Conservation (phyloP, 2,888 invertebrate genomes). For the Tineola bisselliella region DNA sequence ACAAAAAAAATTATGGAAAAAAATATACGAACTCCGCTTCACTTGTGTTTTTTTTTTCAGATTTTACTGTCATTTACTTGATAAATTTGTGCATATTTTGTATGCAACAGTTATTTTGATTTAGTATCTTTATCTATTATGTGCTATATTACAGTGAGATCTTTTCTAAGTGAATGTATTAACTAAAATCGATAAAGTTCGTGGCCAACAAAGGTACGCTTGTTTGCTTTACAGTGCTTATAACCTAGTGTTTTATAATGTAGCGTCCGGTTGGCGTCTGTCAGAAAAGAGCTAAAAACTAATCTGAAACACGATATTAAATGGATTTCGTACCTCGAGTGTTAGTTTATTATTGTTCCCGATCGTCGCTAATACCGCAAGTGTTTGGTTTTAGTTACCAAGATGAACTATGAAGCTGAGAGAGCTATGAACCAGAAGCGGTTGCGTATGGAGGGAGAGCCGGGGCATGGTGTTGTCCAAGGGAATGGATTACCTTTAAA, state of each 20-base stretch:
- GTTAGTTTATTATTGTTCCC: background rate
- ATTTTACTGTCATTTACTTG: slow-evolving; percentile 65
- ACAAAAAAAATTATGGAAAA: slow-evolving; percentile 34
- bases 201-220: slow-evolving; percentile 69
- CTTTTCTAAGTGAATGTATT: slow-evolving; percentile 56
- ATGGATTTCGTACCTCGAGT: background rate
- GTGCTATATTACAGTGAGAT: slow-evolving; percentile 49
- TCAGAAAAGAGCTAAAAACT: slow-evolving; percentile 48
- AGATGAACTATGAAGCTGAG: slow-evolving; percentile 66
- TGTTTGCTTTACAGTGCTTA: slow-evolving; percentile 58
- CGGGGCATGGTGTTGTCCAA: slow-evolving; percentile 62
- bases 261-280: slow-evolving; percentile 68
- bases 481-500: slow-evolving; percentile 64
- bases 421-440: slow-evolving; percentile 66
- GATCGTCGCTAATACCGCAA: background rate
- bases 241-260: slow-evolving; percentile 64
- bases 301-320: slow-evolving; percentile 24
- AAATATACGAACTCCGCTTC: slow-evolving; percentile 59
- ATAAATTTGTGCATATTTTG: slow-evolving; percentile 65
- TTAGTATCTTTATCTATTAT: slow-evolving; percentile 55
- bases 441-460: slow-evolving; percentile 64
- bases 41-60: slow-evolving; percentile 66
- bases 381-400: slow-evolving; percentile 39
- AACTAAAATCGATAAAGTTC: slow-evolving; percentile 68
- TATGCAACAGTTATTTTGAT: slow-evolving; percentile 62